Evolutionary conservation across 92 coral and sea anemone species (phyloP).

Genomic region (Montipora capitata): DNA sequence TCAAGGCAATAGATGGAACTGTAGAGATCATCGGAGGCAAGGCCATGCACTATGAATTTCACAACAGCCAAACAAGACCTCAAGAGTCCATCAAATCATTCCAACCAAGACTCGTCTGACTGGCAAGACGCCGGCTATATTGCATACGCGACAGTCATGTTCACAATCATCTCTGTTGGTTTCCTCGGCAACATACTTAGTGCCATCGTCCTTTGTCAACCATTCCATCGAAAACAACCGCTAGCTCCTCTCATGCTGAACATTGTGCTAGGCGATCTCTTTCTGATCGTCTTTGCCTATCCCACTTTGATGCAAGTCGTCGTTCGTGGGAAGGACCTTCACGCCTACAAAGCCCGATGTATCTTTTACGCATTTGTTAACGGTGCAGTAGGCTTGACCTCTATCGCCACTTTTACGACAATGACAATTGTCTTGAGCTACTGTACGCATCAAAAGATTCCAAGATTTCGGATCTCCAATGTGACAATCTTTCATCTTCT

Average conservation of each 20-base stretch:
- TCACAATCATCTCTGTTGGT: constrained; percentile 49
- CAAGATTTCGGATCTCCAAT: constrained; percentile 26
- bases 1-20: no score
- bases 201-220: constrained; percentile 52
- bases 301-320: constrained; percentile 57
- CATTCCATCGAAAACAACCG: constrained; percentile 52
- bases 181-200: constrained; percentile 69
- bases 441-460: constrained; percentile 51
- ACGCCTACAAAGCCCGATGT: constrained; percentile 26
- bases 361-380: constrained; percentile 71
- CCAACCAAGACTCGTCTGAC: not conserved
- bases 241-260: constrained; percentile 67
- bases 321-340: constrained; percentile 5
- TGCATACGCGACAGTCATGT: constrained; percentile 46
- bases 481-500: constrained; percentile 14
- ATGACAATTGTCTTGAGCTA: constrained; percentile 52
- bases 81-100: not conserved
- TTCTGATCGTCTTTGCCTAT: constrained; percentile 66
- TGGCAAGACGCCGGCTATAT: constrained; percentile 17
- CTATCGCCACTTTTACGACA: constrained; percentile 62
- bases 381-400: constrained; percentile 65
- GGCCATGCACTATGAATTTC: constrained; percentile 1
- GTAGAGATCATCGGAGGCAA: not conserved
- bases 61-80: not conserved
- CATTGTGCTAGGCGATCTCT: constrained; percentile 60